Base-by-base conservation (phyloP, 2,797 vertebrate genomes). In the Myotis myotis region DNA sequence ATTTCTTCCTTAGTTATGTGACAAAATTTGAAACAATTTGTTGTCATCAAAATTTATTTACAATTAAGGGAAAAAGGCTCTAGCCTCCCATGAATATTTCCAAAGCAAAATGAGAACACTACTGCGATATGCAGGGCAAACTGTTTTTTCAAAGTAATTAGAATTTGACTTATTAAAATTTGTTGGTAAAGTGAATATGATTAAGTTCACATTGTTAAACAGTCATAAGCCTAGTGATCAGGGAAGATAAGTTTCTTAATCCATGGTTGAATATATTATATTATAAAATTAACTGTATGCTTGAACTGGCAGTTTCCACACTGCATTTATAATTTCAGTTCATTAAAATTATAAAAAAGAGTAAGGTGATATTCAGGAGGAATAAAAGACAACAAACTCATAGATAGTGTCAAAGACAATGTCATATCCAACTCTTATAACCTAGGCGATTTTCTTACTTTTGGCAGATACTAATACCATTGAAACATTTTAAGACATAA, bases 271-370 rank as follows among this genome's bases (percentile, higher is more conserved):
- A 36, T 86, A 57, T 68, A 60, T 19, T 70, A 49, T 62, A 81
- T 55, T 80, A 64, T 75, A 92, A 86, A 94, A 60, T 92, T 84
- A 88, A 66, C 71, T 20, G 49, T 64, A 81, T n/a, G n/a, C 60
- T 55, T 82, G 78, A 84, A 78, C 41, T 89, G 47, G 33, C 22
- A 80, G 28, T 75, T 62, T 71, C 41, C 23, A 75, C 15, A 71
- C 19, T 86, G 44, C 23, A 53, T 71, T 53, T 80, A 49, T 93
- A 53, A 81, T 85, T 51, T 79, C 23, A 66, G 28, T 33, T 80
- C 75, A 71, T 55, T 75, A 90, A 89, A 93, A n/a, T 83, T 2
- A 41, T 41, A 17, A 44, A 89, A 71, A 57, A 53, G 1, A 66
- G 6, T 68, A 81, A 87, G 19, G 19, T 66, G 16, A 12, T 10